A percentile compares a stretch with the other conserved stretches of the same genome.
phyloP scores from a whole-genome alignment of 2,888 invertebrate species.

The Sepioteuthis lessoniana region DNA sequence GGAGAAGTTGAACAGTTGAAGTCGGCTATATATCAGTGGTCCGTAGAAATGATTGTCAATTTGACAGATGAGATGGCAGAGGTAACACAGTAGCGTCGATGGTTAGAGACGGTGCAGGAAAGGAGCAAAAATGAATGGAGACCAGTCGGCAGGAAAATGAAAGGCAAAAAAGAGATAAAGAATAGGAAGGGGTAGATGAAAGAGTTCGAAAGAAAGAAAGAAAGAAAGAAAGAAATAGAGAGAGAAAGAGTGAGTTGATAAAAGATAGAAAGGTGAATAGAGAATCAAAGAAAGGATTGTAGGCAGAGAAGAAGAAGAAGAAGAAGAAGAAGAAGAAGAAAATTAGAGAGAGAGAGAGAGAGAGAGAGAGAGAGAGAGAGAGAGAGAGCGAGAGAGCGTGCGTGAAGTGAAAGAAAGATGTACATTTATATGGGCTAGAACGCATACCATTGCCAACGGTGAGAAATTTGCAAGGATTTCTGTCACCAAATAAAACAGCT shows the following conservation, averaged over 20 bases:
- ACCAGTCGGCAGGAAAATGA: no score
- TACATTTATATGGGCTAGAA: no score
- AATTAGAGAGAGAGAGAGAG: neutral
- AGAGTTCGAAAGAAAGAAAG: neutral
- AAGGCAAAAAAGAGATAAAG: neutral
- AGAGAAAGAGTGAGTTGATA: neutral
- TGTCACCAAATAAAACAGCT: no score
- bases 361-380: neutral
- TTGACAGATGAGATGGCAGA: conserved; percentile 33
- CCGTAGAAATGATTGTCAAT: conserved; percentile 12
- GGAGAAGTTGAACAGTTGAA: conserved; percentile 21
- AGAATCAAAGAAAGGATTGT: no score
- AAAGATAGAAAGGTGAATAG: neutral
- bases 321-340: neutral
- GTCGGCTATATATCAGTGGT: conserved; percentile 14
- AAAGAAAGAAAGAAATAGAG: no score
- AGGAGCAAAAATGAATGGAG: neutral
- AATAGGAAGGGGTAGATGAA: neutral
- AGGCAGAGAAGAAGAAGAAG: neutral
- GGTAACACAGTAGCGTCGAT: conserved; percentile 6
- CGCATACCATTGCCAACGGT: no score
- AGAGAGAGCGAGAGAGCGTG: neutral
- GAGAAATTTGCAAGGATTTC: no score
- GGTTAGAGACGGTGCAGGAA: neutral
- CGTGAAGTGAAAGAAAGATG: no score